Conservation (phyloP, 2,797 vertebrate genomes). For the Pelodytes ibericus region DNA sequence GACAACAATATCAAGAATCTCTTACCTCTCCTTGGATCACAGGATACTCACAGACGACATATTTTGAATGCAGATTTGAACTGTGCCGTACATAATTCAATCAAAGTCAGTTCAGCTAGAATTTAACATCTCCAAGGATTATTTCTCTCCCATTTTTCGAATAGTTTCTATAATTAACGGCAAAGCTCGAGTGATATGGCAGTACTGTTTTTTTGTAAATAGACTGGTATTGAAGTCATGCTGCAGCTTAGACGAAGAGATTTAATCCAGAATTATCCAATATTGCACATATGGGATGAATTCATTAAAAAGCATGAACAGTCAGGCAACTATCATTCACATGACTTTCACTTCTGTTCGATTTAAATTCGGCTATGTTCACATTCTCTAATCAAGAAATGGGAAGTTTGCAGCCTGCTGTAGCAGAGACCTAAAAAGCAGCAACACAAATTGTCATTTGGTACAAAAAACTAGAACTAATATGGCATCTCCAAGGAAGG, state of each 20-base stretch:
- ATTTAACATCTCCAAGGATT: slow-evolving; percentile 37
- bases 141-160: slow-evolving; percentile 23
- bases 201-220: neutral
- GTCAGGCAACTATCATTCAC: too few species aligned
- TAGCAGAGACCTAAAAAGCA: too few species aligned
- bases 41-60: slow-evolving; percentile 47
- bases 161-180: slow-evolving; percentile 41
- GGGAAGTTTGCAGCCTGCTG: too few species aligned
- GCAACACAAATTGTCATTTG: too few species aligned
- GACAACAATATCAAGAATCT: slow-evolving; percentile 50
- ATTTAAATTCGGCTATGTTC: too few species aligned
- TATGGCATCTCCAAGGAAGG: too few species aligned
- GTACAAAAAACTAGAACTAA: too few species aligned
- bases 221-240: neutral
- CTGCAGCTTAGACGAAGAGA: neutral
- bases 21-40: slow-evolving; percentile 39
- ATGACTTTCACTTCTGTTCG: too few species aligned
- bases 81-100: slow-evolving; percentile 48
- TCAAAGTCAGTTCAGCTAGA: slow-evolving; percentile 38
- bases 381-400: too few species aligned
- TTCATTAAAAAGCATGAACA: too few species aligned
- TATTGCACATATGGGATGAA: too few species aligned
- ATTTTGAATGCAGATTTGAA: slow-evolving; percentile 46
- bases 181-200: neutral
- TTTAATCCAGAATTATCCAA: neutral